Evolutionary conservation across 1,140 invertebrate species (phyloP), one percentile per base, ranked within the genome.

Genomic region (Marisa cornuarietis): DNA sequence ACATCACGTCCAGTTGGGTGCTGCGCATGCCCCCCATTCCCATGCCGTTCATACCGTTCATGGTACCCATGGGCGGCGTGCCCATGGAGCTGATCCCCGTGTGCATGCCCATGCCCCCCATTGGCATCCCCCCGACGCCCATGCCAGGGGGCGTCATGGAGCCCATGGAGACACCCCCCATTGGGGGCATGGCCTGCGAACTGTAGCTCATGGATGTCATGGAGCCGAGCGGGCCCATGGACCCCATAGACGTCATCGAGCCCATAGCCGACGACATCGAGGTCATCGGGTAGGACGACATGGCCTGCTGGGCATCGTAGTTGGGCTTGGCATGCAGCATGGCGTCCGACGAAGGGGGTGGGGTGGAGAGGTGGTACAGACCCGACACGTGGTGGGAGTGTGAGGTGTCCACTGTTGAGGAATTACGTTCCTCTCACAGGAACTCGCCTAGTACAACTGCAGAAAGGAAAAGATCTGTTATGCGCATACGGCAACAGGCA

Each of bases 201-300:
- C 94, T 94, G 75, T 93, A 93, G 90, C 95, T 95, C 91, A 96
- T 96, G 71, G 93, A 83, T 65, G 87, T 85, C 82, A 89, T 87
- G 49, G 85, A 84, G 54, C 86, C 86, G 83, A 89, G 88, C 71
- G 84, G 86, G 2, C 86, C 85, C 83, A 90, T 90, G 20, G 83
- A 81, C 72, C 85, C 84, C 89, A 90, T 90, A n/a, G 81, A 79
- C 75, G 85, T 86, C 88, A 90, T 88, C n/a, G 84, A 83, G 2
- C 77, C 79, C 83, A 88, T 85, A 52, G 85, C 85, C 7, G 84
- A 68, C 13, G 63, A 86, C 84, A 81, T 90, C 85, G 78, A 83
- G 82, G 76, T 77, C 84, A 78, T 85, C 79, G 78, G 85, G 79
- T n/a, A 82, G 76, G 49, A 86, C 66, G 79, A 86, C 86, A 63